Base-by-base conservation (phyloP, 2,888 invertebrate species). In the Ypsolopha sequella region DNA sequence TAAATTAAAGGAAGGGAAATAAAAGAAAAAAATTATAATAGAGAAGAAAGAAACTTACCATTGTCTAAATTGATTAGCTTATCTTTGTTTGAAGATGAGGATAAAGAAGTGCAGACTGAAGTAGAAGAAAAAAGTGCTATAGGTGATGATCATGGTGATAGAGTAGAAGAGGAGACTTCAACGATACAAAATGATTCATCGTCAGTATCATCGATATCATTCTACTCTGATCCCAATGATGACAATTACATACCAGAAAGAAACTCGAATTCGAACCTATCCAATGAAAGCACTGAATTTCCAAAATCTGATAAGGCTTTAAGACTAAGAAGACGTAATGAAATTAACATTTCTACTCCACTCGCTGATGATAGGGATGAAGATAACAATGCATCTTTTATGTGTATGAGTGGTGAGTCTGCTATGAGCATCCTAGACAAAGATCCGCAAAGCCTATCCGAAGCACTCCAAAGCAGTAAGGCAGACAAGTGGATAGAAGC, bases 401-500 rank as follows among this genome's bases (percentile, higher is more conserved):
- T n/a, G n/a, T 44, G 44, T n/a, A 6, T 24, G 44, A 44, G n/a
- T 44, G 44, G 4, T 44, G 44, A 44, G 11, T 44, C 24, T 1
- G 9, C 44, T 6, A 44, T 44, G 44, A 44, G 9, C 3, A 6
- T 14, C 3, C 7, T 52, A 51, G 34, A 51, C 33, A 39, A 35
- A 33, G 51, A 46, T 34, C 51, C 51, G 9, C 46, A 43, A 36
- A 38, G 6, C n/a, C 13, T 46, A 24, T 1, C 9, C 44, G 55
- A 58, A 41, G 58, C 55, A 38, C 48, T 58, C 11, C 50, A 53
- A 41, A 14, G 55, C 36, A 35, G 41, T n/a, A 51, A 52, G 7
- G 51, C 58, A 38, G 52, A 52, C 45, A 41, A 58, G 34, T 62
- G 60, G 60, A 55, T 51, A 51, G 51, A 54, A 39, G 62, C 62